Percentiles rank a stretch among this genome's conserved stretches.
Conservation (phyloP, 2,113 vertebrate species). For the Peromyscus leucopus region DNA sequence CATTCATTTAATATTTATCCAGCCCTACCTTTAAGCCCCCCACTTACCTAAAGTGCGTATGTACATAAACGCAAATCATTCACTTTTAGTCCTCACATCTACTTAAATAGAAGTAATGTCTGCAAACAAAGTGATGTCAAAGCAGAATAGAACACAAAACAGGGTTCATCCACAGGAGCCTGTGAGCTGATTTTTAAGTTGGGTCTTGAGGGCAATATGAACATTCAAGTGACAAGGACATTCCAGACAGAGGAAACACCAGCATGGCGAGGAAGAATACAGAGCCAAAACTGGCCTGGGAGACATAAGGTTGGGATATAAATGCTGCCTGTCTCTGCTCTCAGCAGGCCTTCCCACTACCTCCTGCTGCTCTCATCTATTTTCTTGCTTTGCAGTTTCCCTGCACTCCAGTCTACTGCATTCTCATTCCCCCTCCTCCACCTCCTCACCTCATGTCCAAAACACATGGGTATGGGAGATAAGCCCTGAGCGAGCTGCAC, state of each 20-base stretch:
- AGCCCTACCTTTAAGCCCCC: neutral
- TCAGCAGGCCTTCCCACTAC: constrained; percentile 79
- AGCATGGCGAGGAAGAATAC: constrained; percentile 40
- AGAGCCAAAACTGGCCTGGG: constrained; percentile 78
- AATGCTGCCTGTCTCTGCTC: constrained; percentile 79
- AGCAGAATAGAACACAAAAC: neutral
- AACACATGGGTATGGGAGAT: constrained; percentile 64
- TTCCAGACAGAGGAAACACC: constrained; percentile 59
- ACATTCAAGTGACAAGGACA: constrained; percentile 74
- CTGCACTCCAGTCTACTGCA: constrained; percentile 64
- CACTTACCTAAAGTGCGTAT: neutral
- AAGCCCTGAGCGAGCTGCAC: neutral
- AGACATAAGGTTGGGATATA: constrained; percentile 83
- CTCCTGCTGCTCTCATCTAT: constrained; percentile 82
- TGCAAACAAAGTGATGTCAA: neutral
- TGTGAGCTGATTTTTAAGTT: neutral
- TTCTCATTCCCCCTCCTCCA: constrained; percentile 73
- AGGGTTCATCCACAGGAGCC: neutral
- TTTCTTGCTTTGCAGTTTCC: constrained; percentile 75
- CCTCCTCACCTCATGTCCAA: constrained; percentile 81
- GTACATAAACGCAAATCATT: neutral
- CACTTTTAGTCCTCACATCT: neutral
- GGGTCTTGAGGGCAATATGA: constrained; percentile 4
- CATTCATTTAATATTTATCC: constrained; percentile 18
- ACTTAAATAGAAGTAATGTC: neutral